Base-by-base conservation (phyloP, 1,140 invertebrate genomes). In the Brachionus koreanus region DNA sequence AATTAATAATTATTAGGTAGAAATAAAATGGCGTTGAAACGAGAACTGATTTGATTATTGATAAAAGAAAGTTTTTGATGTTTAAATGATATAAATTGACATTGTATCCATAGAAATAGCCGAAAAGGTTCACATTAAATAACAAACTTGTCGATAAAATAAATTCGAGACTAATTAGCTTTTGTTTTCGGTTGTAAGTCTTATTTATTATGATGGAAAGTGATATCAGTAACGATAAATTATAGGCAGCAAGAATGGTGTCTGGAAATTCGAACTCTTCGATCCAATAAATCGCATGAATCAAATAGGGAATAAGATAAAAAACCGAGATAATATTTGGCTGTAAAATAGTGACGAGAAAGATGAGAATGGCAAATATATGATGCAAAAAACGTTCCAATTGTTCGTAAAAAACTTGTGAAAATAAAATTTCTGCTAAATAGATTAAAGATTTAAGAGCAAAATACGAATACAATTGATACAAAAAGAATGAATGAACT, bases 391-490 rank as follows among this genome's bases (percentile, higher is more conserved):
- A 65, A 33, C 63, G 63, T 65, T 65, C 63, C 12, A 65, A 23
- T 65, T 65, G 63, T 5, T 33, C 25, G n/a, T 35, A 65, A 65
- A 65, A 65, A 65, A 65, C 25, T 33, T 65, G 13, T 1, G 63
- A 65, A 33, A 33, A 65, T n/a, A 65, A 1, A 12, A 65, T 5
- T 33, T 65, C 63, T 29, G 10, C n/a, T 37, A 37, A 6, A 16
- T 65, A 65, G 7, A 65, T 16, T 16, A 65, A 5, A n/a, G 63
- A 65, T 65, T 65, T 65, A 25, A 65, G 63, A n/a, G 12, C 25
- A 65, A 65, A 65, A 33, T 65, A 65, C 12, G 63, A 65, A 65
- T 65, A 65, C 23, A 65, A 65, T 65, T 65, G 63, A 65, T 9
- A 33, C 10, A 65, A 13, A 12, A 33, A 65, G n/a, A 6, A 33